Conservation (phyloP, 2,888 invertebrate genomes). For the Leucania comma region DNA sequence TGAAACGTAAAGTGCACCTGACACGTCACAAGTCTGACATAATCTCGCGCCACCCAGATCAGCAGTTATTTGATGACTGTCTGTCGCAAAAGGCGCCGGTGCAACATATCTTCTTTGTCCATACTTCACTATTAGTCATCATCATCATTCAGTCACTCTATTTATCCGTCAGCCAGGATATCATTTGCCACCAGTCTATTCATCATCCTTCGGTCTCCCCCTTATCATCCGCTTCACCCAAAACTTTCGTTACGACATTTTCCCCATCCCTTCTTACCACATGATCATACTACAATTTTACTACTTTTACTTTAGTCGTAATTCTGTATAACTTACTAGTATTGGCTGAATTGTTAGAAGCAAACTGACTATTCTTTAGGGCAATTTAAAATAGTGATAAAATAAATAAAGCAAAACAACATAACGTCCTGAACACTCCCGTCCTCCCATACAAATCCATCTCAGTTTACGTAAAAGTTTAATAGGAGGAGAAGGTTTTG, state of each 20-base stretch:
- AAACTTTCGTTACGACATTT: not conserved
- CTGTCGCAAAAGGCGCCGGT: not conserved
- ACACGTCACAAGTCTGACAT: not conserved
- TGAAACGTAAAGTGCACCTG: not conserved
- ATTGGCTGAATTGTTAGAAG: not conserved
- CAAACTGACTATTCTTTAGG: not conserved
- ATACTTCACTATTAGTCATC: not conserved
- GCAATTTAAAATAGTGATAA: constrained; percentile 13
- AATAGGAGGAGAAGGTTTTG: constrained; percentile 61
- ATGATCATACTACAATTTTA: not conserved
- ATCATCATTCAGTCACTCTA: too few species aligned
- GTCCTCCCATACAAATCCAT: constrained; percentile 48
- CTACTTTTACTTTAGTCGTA: not conserved
- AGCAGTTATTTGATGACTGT: not conserved
- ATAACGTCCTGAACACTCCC: constrained; percentile 14
- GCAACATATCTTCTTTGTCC: not conserved
- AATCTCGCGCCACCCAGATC: not conserved
- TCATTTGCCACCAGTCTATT: not conserved
- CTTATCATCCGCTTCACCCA: not conserved
- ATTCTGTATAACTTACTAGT: not conserved
- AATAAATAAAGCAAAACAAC: constrained; percentile 30
- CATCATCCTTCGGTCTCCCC: not conserved
- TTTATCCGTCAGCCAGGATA: too few species aligned
- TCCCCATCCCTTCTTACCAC: not conserved
- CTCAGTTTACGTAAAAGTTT: constrained; percentile 59